Base-by-base conservation (phyloP, 2,888 invertebrate species). In the Acleris literana region DNA sequence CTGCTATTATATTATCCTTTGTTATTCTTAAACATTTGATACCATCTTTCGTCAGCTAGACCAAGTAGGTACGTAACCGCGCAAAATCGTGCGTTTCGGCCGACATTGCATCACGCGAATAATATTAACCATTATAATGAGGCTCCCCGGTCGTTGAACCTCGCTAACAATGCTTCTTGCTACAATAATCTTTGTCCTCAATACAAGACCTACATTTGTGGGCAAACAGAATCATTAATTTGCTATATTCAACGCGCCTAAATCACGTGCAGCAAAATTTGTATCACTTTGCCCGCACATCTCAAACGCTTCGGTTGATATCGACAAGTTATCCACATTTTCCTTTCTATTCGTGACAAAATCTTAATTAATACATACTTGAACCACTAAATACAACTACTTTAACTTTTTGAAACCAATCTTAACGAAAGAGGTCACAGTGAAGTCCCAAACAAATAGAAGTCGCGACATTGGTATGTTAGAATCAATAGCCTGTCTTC, bases 91-190 rank as follows among this genome's bases (percentile, higher is more conserved):
- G 71, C 70, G 64, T 59, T 66, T 61, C 43, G 68, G 64, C 68
- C 72, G 70, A 68, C 76, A 74, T 81, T 80, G 80, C 80, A 80
- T 80, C 84, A 85, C 83, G 84, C 83, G 72, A 83, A 79, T 57
- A 57, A 46, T 77, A 71, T 75, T 71, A 78, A 80, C 81, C 83
- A 82, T 83, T 80, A 81, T 76, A 76, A 72, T 65, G 71, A 77
- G 79, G 74, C 71, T 71, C 68, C 43, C 62, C 67, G 81, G 79
- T 83, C 80, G 70, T 74, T 76, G 81, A 84, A 81, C 85, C 76
- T 69, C 53, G 65, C 69, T 67, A 75, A 78, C 75, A 79, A 79
- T 76, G 74, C 75, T 71, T 68, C 72, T 72, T 58, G 67, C 66
- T 70, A 51, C 56, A 52, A 64, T 59, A 71, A 76, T 76, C 78